These are phyloP conservation scores for Ptychadena robeensis DNA, from an alignment of 2,797 vertebrate species.

Conservation along the genomic window DNA sequence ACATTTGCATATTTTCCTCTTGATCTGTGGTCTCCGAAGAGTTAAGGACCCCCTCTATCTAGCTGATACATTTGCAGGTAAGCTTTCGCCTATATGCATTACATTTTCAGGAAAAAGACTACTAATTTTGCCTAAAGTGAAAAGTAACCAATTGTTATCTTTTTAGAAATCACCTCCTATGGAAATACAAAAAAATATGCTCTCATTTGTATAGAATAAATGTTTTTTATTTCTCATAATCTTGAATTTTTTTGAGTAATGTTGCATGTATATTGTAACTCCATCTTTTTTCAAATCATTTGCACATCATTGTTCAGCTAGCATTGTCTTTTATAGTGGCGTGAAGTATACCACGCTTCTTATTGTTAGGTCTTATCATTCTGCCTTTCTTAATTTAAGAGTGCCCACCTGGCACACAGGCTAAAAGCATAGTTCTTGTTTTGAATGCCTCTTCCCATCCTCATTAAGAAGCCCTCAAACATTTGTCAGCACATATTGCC, in stretches of 20 bases:
- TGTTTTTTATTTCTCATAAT: not conserved
- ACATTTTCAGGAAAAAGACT: not conserved
- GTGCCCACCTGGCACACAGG: not conserved
- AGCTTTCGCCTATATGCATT: not conserved
- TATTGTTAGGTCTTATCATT: not conserved
- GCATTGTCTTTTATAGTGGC: too few relatives aligned
- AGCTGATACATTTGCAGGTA: conserved; percentile 86
- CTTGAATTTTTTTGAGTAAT: not conserved
- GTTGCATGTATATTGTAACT: not conserved
- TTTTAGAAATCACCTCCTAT: not conserved
- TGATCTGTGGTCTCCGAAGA: conserved; percentile 89
- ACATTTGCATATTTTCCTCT: conserved; percentile 78
- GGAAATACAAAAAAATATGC: not conserved
- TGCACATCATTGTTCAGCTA: not conserved
- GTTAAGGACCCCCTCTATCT: conserved; percentile 94
- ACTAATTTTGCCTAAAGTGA: too few relatives aligned
- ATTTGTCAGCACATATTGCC: conserved; percentile 2
- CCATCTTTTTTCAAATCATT: not conserved
- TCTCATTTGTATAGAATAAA: not conserved
- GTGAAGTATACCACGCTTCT: not conserved
- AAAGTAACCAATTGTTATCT: not conserved
- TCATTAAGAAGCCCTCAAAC: not conserved
- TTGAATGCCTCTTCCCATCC: not conserved
- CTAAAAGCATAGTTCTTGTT: not conserved
- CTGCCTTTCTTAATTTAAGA: not conserved